Evolutionary conservation across 2,113 vertebrate genomes (phyloP).

Genomic region (Antennarius striatus): DNA sequence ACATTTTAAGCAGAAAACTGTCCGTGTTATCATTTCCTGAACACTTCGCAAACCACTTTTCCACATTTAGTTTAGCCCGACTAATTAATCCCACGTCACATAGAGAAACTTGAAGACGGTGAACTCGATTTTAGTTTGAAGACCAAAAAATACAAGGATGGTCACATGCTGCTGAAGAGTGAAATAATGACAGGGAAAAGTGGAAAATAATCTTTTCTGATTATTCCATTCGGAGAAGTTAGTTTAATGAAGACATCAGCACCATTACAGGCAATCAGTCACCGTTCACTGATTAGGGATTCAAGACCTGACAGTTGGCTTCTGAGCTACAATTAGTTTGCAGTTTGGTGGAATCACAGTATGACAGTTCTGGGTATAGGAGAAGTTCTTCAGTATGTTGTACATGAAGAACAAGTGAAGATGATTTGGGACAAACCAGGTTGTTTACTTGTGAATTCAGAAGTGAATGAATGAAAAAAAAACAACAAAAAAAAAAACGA

Average conservation of each 20-base stretch:
- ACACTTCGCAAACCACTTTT: conserved; percentile 44
- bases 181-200: too few relatives aligned
- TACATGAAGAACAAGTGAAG: too few relatives aligned
- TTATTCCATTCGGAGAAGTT: not conserved
- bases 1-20: conserved; percentile 33
- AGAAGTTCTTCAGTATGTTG: too few relatives aligned
- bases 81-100: conserved; percentile 12
- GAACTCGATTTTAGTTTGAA: not conserved
- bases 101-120: not conserved
- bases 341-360: not conserved
- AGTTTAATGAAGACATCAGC: not conserved
- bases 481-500: too few relatives aligned
- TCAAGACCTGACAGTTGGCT: too few relatives aligned
- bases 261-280: not conserved
- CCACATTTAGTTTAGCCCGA: conserved; percentile 39
- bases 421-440: too few relatives aligned
- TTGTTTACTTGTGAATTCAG: too few relatives aligned
- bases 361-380: not conserved
- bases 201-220: too few relatives aligned
- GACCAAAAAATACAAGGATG: too few relatives aligned
- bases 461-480: too few relatives aligned
- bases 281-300: not conserved
- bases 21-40: conserved; percentile 21
- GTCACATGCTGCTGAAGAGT: too few relatives aligned
- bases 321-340: not conserved